Evolutionary conservation across 1,140 invertebrate genomes (phyloP), one percentile per base, ranked within the genome.

Genomic region (Zaprionus taronus): DNA sequence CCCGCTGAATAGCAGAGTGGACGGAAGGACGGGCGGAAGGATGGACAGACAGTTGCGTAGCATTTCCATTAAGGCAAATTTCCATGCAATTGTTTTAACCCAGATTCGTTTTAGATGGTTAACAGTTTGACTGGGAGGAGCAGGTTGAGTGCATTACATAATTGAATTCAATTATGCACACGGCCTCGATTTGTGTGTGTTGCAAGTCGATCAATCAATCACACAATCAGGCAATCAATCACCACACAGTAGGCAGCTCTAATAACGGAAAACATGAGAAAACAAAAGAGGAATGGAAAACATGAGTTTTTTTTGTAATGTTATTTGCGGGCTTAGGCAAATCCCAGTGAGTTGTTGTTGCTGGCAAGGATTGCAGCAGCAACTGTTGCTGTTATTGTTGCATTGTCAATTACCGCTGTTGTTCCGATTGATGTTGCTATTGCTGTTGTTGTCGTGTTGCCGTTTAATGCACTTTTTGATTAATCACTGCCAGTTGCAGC

Each of bases 121-220:
- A 55, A 55, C 15, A 28, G 14, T 28, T 28, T 6, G 15, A 6
- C 2, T 14, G 22, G 6, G 6, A 12, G 14, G n/a, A 24, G 36
- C 6, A 51, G 55, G 26, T 22, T 41, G 36, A 41, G 41, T 70
- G 67, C 44, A 62, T 64, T 63, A 63, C 53, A 57, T 65, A 79
- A 67, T 66, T 76, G 72, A 76, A 62, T 76, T 79, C 72, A 79
- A 79, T 79, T 70, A 78, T 64, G n/a, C 36, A 47, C 60, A 15
- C 20, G 31, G 44, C 31, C 58, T 77, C 49, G 20, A 14, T 38
- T 38, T 15, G 41, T 68, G 3, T 38, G 31, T 74, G 60, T 44
- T 56, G 26, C 20, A 34, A 31, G 56, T 58, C 81, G 71, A 74
- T 84, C 79, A 86, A 66, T 70, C 66, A 78, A 47, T 53, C 62